Evolutionary conservation across 2,113 vertebrate species (phyloP), one percentile per base, ranked within the genome.

Genomic region (Microcebus griseorufus): DNA sequence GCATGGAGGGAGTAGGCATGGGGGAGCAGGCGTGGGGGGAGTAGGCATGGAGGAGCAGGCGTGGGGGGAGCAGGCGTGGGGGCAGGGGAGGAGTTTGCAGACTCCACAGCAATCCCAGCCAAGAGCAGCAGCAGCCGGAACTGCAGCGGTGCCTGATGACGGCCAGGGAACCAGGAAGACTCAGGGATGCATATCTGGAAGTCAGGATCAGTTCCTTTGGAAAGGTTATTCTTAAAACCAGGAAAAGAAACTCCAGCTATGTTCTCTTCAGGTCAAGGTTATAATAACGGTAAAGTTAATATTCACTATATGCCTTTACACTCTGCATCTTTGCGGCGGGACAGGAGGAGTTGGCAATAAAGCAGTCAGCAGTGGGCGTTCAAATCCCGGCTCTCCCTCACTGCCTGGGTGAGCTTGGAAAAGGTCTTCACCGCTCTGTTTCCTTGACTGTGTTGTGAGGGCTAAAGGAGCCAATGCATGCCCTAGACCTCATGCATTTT

Each of bases 341-440:
- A 27, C 58, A 11, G 78, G 22, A 7, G 25, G 55, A 79, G n/a
- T 25, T 17, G 45, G 73, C 58, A 37, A 29, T 60, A 29, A 72
- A 12, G 7, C 13, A 6, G 48, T 67, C 73, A 10, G 0, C 32
- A n/a, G 23, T 6, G 20, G 39, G 29, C 6, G 0, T 79, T 83
- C 34, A 45, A 16, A 23, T 64, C 85, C 9, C 8, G 64, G 62
- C 53, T 37, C 17, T 70, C n/a, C 7, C 14, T 37, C 9, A 6
- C 29, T 22, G 69, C 75, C 45, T 73, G 18, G n/a, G 22, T 70
- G 58, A 62, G 39, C 67, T 11, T 60, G 70, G 23, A 62, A 51
- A 80, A 29, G 70, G n/a, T 64, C 80, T 65, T 93, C 62, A 32
- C 34, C 22, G 80, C 23, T 89, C 69, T 72, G 39, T 29, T 88